Percentiles rank a stretch among this genome's conserved stretches.
These are phyloP conservation scores for Trichechus manatus DNA, from an alignment of 2,113 vertebrate genomes.

Conservation along the genomic window DNA sequence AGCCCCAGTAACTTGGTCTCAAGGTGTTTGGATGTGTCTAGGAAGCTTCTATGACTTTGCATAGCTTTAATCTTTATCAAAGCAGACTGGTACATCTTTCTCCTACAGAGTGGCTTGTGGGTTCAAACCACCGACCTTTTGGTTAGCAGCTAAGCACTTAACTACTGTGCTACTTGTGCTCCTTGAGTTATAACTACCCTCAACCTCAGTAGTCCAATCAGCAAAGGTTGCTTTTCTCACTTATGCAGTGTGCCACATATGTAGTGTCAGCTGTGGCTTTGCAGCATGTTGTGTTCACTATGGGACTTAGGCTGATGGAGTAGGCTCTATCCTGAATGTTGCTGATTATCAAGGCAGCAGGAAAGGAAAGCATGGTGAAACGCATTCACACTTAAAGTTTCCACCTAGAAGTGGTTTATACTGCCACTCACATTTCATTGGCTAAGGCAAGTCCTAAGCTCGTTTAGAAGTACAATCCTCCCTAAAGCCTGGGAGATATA, in stretches of 20 bases:
- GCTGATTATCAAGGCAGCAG: neutral
- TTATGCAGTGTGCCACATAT: neutral
- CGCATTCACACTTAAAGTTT: neutral
- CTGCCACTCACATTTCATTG: neutral
- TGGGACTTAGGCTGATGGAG: neutral
- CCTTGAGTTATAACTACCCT: neutral
- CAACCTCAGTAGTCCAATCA: neutral
- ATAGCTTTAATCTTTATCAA: no score
- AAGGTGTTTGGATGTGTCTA: no score
- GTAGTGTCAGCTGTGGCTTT: constrained; percentile 28
- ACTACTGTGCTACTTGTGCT: no score
- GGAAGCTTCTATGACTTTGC: no score
- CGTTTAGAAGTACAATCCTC: neutral
- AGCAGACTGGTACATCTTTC: no score
- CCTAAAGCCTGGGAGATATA: neutral
- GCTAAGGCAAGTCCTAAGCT: neutral
- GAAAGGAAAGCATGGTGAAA: neutral
- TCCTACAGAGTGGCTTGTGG: no score
- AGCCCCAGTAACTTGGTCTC: no score
- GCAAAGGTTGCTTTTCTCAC: neutral
- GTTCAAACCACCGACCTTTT: no score
- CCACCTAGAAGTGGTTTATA: neutral
- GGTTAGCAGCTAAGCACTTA: no score
- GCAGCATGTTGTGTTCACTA: neutral
- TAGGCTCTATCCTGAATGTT: neutral